Conservation (phyloP, 1,140 invertebrate species). For the Hypsibius dujardini region DNA sequence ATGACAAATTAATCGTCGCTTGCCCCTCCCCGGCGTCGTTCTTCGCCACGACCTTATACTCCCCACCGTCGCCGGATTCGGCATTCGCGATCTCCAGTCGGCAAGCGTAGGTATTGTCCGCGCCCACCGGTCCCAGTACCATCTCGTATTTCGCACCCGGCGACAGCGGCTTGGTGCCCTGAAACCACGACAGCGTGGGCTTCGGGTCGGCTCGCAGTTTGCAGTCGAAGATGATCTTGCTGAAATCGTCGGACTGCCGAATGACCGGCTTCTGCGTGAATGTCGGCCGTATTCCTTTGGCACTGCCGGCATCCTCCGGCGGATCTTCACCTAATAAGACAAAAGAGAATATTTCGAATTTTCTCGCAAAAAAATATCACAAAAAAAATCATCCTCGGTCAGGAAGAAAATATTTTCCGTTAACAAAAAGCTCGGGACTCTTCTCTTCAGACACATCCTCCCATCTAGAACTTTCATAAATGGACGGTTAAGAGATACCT, state of each 20-base stretch:
- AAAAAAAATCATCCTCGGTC: too few relatives aligned
- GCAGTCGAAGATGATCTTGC: slow-evolving; percentile 82
- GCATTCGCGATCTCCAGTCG: slow-evolving; percentile 64
- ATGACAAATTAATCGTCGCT: slow-evolving; percentile 86
- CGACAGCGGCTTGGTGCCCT: slow-evolving; percentile 55
- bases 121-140: slow-evolving; percentile 47
- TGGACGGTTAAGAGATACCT: too few relatives aligned
- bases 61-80: slow-evolving; percentile 64
- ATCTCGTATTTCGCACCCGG: slow-evolving; percentile 58
- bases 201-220: slow-evolving; percentile 81
- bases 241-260: slow-evolving; percentile 76
- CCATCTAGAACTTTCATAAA: too few relatives aligned
- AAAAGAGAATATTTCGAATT: slow-evolving; percentile 10
- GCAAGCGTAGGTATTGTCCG: slow-evolving; percentile 73
- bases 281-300: slow-evolving; percentile 61
- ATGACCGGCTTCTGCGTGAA: slow-evolving; percentile 90
- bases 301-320: slow-evolving; percentile 34
- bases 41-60: slow-evolving; percentile 76
- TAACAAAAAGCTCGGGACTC: too few relatives aligned
- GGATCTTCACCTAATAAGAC: slow-evolving; percentile 23
- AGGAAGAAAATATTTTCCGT: too few relatives aligned
- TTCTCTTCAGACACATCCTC: too few relatives aligned
- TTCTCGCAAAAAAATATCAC: neutral
- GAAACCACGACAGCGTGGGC: slow-evolving; percentile 74
- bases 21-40: slow-evolving; percentile 77